A percentile compares a stretch with the other conserved stretches of the same genome.
phyloP scores from a whole-genome alignment of 2,113 vertebrate genomes.

The Thermophis baileyi region DNA sequence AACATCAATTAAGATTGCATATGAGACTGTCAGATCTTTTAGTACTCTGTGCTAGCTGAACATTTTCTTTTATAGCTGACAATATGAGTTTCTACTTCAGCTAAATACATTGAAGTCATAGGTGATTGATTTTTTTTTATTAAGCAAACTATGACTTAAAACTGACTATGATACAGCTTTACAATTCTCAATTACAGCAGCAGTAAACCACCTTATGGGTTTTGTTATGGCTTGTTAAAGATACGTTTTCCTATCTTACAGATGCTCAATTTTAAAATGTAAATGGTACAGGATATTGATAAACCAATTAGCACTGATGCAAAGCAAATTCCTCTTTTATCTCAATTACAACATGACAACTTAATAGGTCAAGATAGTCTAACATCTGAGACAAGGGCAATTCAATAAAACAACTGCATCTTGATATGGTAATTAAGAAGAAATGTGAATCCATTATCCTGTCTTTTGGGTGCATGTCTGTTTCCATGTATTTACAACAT shows the following conservation, averaged over 20 bases:
- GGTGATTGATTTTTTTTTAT: slow-evolving; percentile 53
- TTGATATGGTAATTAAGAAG: slow-evolving; percentile 82
- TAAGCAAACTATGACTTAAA: slow-evolving; percentile 54
- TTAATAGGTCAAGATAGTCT: slow-evolving; percentile 84
- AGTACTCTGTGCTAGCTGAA: slow-evolving; percentile 31
- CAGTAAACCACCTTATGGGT: slow-evolving; percentile 50
- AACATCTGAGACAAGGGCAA: slow-evolving; percentile 83
- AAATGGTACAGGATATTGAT: slow-evolving; percentile 82
- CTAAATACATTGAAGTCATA: slow-evolving; percentile 48
- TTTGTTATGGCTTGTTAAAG: slow-evolving; percentile 66
- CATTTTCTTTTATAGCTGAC: slow-evolving; percentile 34
- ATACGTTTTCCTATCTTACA: slow-evolving; percentile 67
- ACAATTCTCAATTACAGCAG: slow-evolving; percentile 39
- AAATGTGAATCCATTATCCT: slow-evolving; percentile 76
- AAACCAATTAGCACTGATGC: slow-evolving; percentile 84
- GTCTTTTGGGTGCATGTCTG: slow-evolving; percentile 36
- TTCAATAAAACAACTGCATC: slow-evolving; percentile 82
- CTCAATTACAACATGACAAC: slow-evolving; percentile 85
- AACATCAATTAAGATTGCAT: slow-evolving; percentile 39
- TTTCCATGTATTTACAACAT: slow-evolving; percentile 28
- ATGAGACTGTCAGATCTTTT: slow-evolving; percentile 32
- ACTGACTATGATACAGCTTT: slow-evolving; percentile 39
- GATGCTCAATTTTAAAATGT: slow-evolving; percentile 80
- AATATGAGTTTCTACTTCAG: slow-evolving; percentile 3
- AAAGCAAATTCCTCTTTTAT: slow-evolving; percentile 87